Evolutionary conservation across 2,888 invertebrate species (phyloP).

Genomic region (Cheilosia impressa): DNA sequence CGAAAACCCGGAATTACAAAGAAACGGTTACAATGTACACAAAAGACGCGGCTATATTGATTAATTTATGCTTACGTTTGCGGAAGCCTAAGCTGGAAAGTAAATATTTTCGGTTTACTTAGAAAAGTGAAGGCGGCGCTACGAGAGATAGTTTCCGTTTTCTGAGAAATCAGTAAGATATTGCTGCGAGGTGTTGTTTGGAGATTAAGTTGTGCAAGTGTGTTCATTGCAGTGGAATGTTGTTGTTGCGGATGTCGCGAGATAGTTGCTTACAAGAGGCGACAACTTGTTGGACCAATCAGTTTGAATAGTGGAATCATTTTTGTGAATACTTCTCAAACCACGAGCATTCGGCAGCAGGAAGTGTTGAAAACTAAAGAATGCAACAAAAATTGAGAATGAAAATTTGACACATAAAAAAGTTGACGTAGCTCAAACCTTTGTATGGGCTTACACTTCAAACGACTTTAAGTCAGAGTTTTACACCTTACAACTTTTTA

Average conservation of each 20-base stretch:
- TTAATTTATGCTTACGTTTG: constrained; percentile 40
- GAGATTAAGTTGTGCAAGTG: neutral
- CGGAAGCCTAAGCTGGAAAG: constrained; percentile 12
- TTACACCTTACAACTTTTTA: too few species aligned
- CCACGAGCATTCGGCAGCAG: too few species aligned
- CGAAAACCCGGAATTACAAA: constrained; percentile 20
- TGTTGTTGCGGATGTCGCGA: neutral
- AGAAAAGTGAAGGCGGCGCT: neutral
- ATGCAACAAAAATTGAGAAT: too few species aligned
- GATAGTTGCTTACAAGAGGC: too few species aligned
- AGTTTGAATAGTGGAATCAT: too few species aligned
- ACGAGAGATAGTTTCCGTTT: neutral
- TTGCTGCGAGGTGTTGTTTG: neutral
- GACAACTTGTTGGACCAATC: too few species aligned
- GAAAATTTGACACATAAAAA: too few species aligned
- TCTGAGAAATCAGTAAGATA: constrained; percentile 6
- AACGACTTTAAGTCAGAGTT: too few species aligned
- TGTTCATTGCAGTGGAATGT: constrained; percentile 1
- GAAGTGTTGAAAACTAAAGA: too few species aligned
- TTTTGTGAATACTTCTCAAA: too few species aligned
- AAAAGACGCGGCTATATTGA: neutral
- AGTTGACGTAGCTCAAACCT: too few species aligned
- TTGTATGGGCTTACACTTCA: too few species aligned
- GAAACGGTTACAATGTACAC: constrained; percentile 9
- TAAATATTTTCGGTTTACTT: constrained; percentile 31